These are phyloP conservation scores for Spermophilus dauricus DNA, from an alignment of 2,113 vertebrate species.

Conservation along the genomic window DNA sequence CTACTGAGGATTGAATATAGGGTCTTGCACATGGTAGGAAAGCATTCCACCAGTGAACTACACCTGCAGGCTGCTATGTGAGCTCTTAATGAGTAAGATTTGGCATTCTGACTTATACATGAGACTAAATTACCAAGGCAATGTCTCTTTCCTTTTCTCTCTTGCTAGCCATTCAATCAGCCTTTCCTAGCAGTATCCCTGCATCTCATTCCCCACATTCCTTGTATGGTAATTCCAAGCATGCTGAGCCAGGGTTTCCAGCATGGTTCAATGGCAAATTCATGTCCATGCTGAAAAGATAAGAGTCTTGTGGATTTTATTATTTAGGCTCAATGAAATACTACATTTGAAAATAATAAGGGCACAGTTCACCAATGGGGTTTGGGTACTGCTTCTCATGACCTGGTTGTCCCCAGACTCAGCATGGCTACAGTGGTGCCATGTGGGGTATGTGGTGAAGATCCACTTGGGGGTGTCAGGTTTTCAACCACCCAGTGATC, in stretches of 20 bases:
- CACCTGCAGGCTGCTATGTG: no score
- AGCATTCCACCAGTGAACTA: no score
- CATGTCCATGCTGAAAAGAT: background rate
- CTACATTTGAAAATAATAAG: background rate
- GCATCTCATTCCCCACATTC: background rate
- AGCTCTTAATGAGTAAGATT: background rate
- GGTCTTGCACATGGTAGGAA: no score
- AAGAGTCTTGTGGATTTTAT: background rate
- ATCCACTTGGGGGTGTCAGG: background rate
- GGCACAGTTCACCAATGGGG: background rate
- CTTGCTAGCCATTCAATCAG: background rate
- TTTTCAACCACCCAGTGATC: background rate
- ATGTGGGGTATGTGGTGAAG: rapidly evolving
- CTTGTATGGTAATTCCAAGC: background rate
- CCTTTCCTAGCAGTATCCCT: background rate
- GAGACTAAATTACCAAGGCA: background rate
- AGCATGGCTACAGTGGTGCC: rapidly evolving
- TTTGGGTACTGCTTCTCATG: background rate
- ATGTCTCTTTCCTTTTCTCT: background rate
- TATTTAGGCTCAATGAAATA: background rate
- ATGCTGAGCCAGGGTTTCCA: background rate
- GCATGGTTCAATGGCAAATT: background rate
- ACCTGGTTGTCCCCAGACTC: background rate
- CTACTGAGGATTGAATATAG: no score
- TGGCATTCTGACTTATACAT: background rate